Percentiles rank a stretch among this genome's conserved stretches.
These are phyloP conservation scores for Hydrozoanthus gracilis DNA, from an alignment of 92 coral and sea anemone species.

Conservation along the genomic window DNA sequence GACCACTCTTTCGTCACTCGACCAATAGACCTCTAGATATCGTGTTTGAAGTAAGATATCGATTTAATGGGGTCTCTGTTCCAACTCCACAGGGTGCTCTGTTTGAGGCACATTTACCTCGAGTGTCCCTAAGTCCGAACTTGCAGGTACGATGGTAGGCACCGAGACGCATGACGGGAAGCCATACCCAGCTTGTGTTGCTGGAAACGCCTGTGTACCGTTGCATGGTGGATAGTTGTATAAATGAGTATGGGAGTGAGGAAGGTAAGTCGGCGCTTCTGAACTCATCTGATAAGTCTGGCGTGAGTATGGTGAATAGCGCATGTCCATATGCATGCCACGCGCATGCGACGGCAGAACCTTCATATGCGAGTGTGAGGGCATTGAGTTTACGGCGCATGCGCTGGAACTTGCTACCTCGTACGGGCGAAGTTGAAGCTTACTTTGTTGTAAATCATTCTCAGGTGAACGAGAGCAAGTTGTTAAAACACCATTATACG, in stretches of 20 bases:
- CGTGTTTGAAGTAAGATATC: neutral
- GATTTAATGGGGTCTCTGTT: constrained; percentile 31
- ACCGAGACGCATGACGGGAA: constrained; percentile 73
- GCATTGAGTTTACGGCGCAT: constrained; percentile 41
- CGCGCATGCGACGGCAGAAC: constrained; percentile 69
- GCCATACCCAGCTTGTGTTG: constrained; percentile 79
- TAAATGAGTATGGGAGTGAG: constrained; percentile 77
- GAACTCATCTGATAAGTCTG: constrained; percentile 81
- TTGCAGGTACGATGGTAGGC: constrained; percentile 76
- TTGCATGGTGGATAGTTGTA: constrained; percentile 76
- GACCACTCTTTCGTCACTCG: neutral
- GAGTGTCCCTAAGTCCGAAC: constrained; percentile 50
- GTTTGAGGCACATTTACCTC: constrained; percentile 58
- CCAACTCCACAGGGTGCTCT: constrained; percentile 36
- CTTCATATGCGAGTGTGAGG: constrained; percentile 71
- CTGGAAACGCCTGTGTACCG: constrained; percentile 76
- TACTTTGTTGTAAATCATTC: constrained; percentile 74
- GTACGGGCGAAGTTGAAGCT: constrained; percentile 56
- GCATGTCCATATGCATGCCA: constrained; percentile 88
- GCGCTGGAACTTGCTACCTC: constrained; percentile 60
- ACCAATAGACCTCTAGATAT: neutral
- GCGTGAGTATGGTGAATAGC: constrained; percentile 87
- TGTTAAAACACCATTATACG: constrained; percentile 58
- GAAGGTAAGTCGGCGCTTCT: constrained; percentile 73
- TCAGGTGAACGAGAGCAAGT: constrained; percentile 63